phyloP scores from a whole-genome alignment of 2,888 invertebrate genomes.

The Norana najaformis region DNA sequence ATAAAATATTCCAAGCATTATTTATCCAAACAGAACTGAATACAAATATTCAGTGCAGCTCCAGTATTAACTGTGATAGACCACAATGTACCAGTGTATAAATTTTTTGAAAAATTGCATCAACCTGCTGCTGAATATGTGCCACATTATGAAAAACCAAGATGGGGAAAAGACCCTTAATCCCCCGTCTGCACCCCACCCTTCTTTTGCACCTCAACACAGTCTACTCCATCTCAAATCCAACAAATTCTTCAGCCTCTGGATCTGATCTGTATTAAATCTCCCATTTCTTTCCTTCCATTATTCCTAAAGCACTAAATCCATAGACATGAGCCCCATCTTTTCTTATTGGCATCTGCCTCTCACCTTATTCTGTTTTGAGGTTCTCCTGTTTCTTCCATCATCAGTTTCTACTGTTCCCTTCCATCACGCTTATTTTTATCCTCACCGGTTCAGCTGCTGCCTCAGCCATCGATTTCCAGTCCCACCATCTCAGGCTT shows the following conservation, averaged over 20 bases:
- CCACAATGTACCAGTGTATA: not conserved
- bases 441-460: conserved; percentile 13
- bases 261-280: not conserved
- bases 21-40: too few species aligned
- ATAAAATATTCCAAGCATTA: too few species aligned
- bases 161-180: not conserved
- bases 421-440: not conserved
- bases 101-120: not conserved
- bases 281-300: not conserved
- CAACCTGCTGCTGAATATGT: not conserved
- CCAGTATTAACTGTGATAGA: not conserved
- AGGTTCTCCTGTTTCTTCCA: not conserved
- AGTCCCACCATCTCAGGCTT: not conserved
- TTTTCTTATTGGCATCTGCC: not conserved
- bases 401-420: not conserved
- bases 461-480: not conserved
- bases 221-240: not conserved
- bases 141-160: not conserved
- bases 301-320: too few species aligned
- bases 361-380: not conserved
- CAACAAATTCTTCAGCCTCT: not conserved
- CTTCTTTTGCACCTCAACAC: not conserved
- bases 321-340: not conserved
- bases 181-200: not conserved
- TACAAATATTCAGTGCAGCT: too few species aligned